Percentiles rank a stretch among this genome's conserved stretches.
Conservation (phyloP, 2,888 invertebrate species). For the Clistopyga incitator region DNA sequence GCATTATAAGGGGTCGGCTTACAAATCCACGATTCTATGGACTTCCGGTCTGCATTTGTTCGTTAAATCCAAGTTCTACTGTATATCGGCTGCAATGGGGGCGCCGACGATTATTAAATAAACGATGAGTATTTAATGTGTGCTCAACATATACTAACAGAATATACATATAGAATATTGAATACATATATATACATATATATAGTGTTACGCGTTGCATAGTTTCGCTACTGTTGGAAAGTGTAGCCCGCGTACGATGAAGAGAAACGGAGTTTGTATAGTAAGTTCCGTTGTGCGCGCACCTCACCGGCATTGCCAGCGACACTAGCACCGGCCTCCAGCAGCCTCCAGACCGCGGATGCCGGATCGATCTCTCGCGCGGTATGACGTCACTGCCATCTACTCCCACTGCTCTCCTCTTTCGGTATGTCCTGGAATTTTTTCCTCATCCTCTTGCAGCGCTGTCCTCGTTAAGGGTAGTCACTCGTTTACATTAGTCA, state of each 20-base stretch:
- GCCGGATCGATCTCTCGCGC: conserved; percentile 71
- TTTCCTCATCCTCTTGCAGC: neutral
- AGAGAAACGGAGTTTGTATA: neutral
- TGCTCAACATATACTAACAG: neutral
- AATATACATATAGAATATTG: no score
- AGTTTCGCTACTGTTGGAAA: neutral
- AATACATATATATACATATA: no score
- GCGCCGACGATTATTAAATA: neutral
- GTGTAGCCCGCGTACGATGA: neutral
- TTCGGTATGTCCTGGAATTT: neutral
- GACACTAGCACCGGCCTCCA: conserved; percentile 65
- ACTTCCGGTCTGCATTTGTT: no score
- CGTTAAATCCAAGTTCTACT: neutral
- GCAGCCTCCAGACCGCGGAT: conserved; percentile 67
- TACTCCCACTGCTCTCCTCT: conserved; percentile 43
- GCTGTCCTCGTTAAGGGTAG: conserved; percentile 7
- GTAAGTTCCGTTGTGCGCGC: conserved; percentile 45
- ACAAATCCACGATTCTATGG: no score
- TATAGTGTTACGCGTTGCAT: neutral
- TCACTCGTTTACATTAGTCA: conserved; percentile 5
- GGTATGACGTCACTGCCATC: conserved; percentile 68
- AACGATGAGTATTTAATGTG: conserved; percentile 6
- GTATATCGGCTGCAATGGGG: neutral
- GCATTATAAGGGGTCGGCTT: no score
- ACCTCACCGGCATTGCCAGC: conserved; percentile 59